Conservation (phyloP, 2,113 vertebrate genomes). For the Sakesphorus luctuosus region DNA sequence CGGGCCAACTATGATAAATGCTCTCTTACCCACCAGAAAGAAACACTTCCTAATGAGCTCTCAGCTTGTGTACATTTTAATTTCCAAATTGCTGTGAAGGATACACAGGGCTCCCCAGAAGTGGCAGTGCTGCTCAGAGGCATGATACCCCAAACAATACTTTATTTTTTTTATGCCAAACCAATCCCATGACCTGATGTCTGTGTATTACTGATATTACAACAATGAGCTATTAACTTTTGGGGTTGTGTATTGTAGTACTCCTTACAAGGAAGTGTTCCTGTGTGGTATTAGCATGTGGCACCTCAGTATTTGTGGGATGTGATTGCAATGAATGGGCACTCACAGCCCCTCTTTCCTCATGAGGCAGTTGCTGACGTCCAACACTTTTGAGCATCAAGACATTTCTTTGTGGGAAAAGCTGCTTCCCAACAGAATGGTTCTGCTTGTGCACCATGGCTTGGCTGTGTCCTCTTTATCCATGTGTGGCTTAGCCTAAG, state of each 20-base stretch:
- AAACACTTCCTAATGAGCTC: constrained; percentile 42
- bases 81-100: constrained; percentile 14
- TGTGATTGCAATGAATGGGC: not conserved
- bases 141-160: not conserved
- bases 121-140: not conserved
- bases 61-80: constrained; percentile 50
- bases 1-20: constrained; percentile 63
- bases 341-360: not conserved
- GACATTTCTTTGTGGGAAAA: not conserved
- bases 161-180: not conserved
- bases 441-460: not conserved
- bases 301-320: not conserved
- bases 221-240: not conserved
- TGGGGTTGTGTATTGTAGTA: not conserved
- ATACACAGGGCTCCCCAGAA: not conserved
- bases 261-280: not conserved
- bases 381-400: not conserved
- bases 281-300: rapidly evolving
- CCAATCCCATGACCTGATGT: not conserved
- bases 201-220: not conserved
- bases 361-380: not conserved
- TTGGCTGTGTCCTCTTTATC: not conserved
- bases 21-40: constrained; percentile 22
- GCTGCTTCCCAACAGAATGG: rapidly evolving
- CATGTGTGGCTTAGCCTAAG: not conserved